These are phyloP conservation scores for Crematogaster levior DNA, from an alignment of 2,888 invertebrate species.

Conservation along the genomic window DNA sequence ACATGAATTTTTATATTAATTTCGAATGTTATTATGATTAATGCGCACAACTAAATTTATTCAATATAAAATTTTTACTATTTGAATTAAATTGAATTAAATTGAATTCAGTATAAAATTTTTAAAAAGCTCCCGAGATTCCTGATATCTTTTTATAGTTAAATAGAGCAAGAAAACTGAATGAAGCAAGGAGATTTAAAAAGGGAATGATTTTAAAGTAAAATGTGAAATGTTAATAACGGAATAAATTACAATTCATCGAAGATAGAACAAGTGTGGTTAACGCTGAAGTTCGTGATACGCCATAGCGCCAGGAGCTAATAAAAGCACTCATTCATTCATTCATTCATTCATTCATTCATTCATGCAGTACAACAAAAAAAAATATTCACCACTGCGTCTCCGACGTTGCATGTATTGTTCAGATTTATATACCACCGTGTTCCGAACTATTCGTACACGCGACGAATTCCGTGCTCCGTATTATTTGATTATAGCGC, in stretches of 20 bases:
- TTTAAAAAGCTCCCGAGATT: constrained; percentile 1
- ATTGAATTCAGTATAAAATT: background rate
- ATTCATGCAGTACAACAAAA: background rate
- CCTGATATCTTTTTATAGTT: background rate
- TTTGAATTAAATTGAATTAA: no score
- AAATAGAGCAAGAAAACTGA: background rate
- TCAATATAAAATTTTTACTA: background rate
- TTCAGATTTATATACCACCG: constrained; percentile 35
- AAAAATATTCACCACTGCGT: constrained; percentile 31
- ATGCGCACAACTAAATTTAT: background rate
- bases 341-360: constrained; percentile 24
- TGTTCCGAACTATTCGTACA: constrained; percentile 25
- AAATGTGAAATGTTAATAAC: constrained; percentile 34
- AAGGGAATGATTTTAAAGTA: constrained; percentile 17
- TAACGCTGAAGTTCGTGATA: constrained; percentile 21
- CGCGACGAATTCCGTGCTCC: constrained; percentile 29
- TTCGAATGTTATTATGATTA: background rate
- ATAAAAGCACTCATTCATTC: constrained; percentile 44
- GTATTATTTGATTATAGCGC: constrained; percentile 45
- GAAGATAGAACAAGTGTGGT: constrained; percentile 19
- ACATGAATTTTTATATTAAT: background rate
- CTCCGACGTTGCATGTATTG: constrained; percentile 42
- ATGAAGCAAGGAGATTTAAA: background rate
- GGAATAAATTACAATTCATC: constrained; percentile 36
- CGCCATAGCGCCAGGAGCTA: background rate